A percentile compares a stretch with the other conserved stretches of the same genome.
Evolutionary conservation across 2,113 vertebrate species (phyloP).

Genomic region (Phrynosoma platyrhinos): DNA sequence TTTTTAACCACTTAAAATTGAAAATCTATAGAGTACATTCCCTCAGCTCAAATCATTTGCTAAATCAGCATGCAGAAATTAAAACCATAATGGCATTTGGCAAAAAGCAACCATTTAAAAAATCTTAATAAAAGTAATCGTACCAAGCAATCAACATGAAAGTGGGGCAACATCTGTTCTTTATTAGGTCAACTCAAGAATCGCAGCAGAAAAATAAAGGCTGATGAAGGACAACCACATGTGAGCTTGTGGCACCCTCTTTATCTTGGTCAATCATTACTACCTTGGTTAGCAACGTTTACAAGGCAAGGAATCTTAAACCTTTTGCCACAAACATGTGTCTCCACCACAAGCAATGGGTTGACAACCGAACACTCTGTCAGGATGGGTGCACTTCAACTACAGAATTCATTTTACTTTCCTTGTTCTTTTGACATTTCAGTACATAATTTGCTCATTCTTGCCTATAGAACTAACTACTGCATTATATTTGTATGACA

Average conservation of each 20-base stretch:
- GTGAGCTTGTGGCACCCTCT: background rate
- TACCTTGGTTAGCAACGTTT: constrained; percentile 13
- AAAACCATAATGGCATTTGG: background rate
- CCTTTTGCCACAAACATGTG: background rate
- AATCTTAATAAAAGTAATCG: constrained; percentile 10
- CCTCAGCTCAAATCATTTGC: background rate
- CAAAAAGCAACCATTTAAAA: constrained; percentile 1
- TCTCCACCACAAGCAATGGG: background rate
- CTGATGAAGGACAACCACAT: background rate
- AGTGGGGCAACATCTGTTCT: background rate
- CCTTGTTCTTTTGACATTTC: background rate
- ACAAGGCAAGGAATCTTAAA: background rate
- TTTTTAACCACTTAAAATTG: constrained; percentile 9
- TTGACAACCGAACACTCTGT: background rate
- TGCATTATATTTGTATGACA: background rate
- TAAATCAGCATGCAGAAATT: constrained; percentile 2
- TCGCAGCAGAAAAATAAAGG: background rate
- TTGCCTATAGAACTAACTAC: background rate
- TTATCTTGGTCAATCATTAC: background rate
- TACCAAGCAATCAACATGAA: constrained; percentile 1
- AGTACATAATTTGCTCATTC: background rate
- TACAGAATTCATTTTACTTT: background rate
- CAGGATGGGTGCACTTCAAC: background rate
- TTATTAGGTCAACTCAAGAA: background rate
- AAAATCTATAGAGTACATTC: background rate